Conservation (phyloP, 2,797 vertebrate genomes). For the Schizopygopsis malacanthus region DNA sequence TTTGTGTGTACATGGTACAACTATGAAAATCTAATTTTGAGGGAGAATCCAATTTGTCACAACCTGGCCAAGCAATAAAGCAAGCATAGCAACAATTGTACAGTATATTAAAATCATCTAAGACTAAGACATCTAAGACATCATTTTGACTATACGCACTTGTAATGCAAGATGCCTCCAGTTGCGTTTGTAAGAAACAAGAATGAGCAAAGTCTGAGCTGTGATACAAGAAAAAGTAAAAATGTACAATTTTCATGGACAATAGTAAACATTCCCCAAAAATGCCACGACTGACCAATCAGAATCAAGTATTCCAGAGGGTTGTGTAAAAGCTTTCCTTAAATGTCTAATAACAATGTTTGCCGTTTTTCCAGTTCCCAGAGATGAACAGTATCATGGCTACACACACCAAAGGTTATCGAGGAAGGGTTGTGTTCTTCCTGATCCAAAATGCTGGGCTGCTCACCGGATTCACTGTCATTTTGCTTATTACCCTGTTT, state of each 20-base stretch:
- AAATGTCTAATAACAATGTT: neutral
- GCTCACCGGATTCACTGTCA: conserved; percentile 77
- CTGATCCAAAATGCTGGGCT: conserved; percentile 81
- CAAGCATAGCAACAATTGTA: neutral
- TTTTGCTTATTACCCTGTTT: conserved; percentile 81
- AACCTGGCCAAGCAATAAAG: neutral
- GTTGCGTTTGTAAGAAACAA: neutral
- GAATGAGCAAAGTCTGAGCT: neutral
- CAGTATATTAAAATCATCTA: neutral
- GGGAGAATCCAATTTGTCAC: neutral
- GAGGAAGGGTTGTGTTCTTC: conserved; percentile 74
- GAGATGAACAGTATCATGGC: conserved; percentile 79
- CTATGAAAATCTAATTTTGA: neutral
- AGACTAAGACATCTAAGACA: no score
- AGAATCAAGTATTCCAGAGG: neutral
- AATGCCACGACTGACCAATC: neutral
- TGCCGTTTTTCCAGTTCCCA: conserved; percentile 73
- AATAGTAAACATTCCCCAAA: neutral
- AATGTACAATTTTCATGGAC: neutral
- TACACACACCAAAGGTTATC: conserved; percentile 60
- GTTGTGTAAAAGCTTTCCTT: neutral
- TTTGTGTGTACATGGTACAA: neutral
- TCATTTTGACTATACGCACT: neutral
- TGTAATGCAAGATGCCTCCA: neutral
- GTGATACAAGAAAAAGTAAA: neutral